A percentile compares a stretch with the other conserved stretches of the same genome.
These are phyloP conservation scores for Triplophysa dalaica DNA, from an alignment of 2,113 vertebrate species.

Conservation along the genomic window DNA sequence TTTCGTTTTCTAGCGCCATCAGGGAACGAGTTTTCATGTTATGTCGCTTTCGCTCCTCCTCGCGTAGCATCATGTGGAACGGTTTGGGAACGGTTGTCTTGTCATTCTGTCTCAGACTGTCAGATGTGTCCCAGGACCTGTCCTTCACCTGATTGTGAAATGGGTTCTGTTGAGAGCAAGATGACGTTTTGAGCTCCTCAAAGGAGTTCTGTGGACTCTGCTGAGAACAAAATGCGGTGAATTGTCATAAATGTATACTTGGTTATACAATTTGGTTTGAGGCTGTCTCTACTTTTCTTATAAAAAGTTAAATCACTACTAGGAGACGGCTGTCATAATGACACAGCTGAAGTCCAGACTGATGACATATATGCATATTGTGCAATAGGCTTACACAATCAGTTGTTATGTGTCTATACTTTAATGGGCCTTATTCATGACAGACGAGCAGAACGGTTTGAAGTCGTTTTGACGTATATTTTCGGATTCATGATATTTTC, in stretches of 20 bases:
- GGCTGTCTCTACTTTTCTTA: background rate
- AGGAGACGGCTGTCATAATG: background rate
- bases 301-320: background rate
- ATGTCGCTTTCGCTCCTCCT: slow-evolving; percentile 81
- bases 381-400: no score
- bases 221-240: background rate
- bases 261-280: background rate
- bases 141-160: slow-evolving; percentile 50
- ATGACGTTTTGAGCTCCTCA: background rate
- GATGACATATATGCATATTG: no score
- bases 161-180: background rate
- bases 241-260: background rate
- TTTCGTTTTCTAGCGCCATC: slow-evolving; percentile 75
- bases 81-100: slow-evolving; percentile 85
- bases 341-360: background rate
- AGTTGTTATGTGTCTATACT: no score
- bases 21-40: slow-evolving; percentile 77
- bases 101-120: slow-evolving; percentile 47
- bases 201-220: background rate
- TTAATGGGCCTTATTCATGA: no score
- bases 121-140: slow-evolving; percentile 53
- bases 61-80: slow-evolving; percentile 91
- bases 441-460: no score
- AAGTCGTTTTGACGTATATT: no score
- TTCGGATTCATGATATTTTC: no score